phyloP scores from a whole-genome alignment of 2,797 vertebrate species.

The Astyanax mexicanus region DNA sequence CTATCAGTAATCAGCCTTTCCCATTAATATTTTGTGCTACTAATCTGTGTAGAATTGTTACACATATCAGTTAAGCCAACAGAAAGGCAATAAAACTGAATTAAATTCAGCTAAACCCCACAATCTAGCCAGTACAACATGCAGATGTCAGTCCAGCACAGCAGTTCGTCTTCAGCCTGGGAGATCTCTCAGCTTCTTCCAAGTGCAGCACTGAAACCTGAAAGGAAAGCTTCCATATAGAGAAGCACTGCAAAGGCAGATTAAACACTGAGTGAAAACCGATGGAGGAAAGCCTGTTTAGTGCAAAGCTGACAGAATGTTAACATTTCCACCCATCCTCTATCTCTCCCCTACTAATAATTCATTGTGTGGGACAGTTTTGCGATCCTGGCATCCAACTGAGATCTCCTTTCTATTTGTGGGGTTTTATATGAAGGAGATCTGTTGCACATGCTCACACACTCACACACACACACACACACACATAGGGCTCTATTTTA shows the following conservation, averaged over 20 bases:
- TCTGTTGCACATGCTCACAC: neutral
- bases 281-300: constrained; percentile 49
- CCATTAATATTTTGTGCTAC: neutral
- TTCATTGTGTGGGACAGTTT: constrained; percentile 52
- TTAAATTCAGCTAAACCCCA: constrained; percentile 1
- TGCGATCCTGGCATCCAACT: constrained; percentile 54
- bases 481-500: too few species aligned
- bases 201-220: neutral
- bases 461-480: too few species aligned
- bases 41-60: constrained; percentile 1
- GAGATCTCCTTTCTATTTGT: constrained; percentile 48
- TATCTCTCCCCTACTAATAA: constrained; percentile 42
- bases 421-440: constrained; percentile 18
- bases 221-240: neutral
- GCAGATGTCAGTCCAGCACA: neutral
- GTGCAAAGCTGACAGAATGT: constrained; percentile 51
- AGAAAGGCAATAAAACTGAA: neutral
- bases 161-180: constrained; percentile 13
- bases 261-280: constrained; percentile 19
- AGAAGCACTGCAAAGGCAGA: constrained; percentile 4
- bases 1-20: neutral
- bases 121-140: neutral
- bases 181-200: neutral
- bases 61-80: constrained; percentile 5
- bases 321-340: constrained; percentile 53